phyloP scores from a whole-genome alignment of 2,888 invertebrate species.

The Eristalis tenax region DNA sequence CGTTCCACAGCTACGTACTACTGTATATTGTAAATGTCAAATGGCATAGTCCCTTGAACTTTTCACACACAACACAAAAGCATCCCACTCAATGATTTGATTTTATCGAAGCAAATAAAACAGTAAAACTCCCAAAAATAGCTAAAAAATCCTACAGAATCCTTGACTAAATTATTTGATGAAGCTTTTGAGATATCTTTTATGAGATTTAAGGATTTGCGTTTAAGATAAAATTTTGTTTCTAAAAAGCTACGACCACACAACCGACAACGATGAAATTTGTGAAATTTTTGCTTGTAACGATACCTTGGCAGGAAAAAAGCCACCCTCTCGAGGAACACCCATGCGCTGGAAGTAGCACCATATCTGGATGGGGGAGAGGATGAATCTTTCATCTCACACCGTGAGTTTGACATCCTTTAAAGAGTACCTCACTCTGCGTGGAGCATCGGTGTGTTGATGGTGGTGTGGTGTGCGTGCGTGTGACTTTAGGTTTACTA shows the following conservation, averaged over 20 bases:
- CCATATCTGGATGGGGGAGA: conserved; percentile 47
- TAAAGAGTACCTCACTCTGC: conserved; percentile 8
- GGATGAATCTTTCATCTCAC: conserved; percentile 62
- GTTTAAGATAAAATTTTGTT: conserved; percentile 72
- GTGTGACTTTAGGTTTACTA: conserved; percentile 69
- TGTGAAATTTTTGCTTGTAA: conserved; percentile 77
- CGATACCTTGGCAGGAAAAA: conserved; percentile 58
- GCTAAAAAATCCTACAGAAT: conserved; percentile 24
- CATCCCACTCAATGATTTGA: conserved; percentile 47
- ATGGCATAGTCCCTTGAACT: conserved; percentile 40
- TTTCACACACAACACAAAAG: conserved; percentile 49
- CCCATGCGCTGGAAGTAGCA: conserved; percentile 70
- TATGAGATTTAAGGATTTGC: conserved; percentile 51
- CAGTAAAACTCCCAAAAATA: conserved; percentile 33
- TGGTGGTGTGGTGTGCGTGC: conserved; percentile 23
- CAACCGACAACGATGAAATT: conserved; percentile 81
- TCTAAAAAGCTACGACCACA: conserved; percentile 77
- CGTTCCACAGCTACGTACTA: conserved; percentile 26
- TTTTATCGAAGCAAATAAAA: conserved; percentile 59
- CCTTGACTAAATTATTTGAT: background rate
- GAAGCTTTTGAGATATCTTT: conserved; percentile 11
- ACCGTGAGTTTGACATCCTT: conserved; percentile 44
- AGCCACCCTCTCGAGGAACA: conserved; percentile 66
- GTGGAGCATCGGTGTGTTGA: conserved; percentile 16
- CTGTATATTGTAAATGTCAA: conserved; percentile 15